phyloP scores from a whole-genome alignment of 1,140 invertebrate species.

The Cephus cinctus region DNA sequence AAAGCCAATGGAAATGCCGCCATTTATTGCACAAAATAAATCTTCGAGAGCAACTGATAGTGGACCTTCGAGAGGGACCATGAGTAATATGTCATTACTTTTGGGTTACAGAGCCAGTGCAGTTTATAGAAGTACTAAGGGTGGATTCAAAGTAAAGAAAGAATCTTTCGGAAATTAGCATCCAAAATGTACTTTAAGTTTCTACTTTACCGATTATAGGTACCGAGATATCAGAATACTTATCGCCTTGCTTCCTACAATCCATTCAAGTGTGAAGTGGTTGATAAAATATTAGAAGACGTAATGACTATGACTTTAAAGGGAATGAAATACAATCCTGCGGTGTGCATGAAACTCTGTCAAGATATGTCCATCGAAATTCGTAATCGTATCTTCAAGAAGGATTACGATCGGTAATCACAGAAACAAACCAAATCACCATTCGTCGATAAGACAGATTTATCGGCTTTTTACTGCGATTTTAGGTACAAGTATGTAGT shows the following conservation, averaged over 20 bases:
- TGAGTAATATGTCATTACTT: too few relatives aligned
- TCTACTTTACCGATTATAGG: slow-evolving; percentile 16
- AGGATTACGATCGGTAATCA: slow-evolving; percentile 34
- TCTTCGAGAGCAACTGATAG: too few relatives aligned
- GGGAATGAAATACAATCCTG: slow-evolving; percentile 25
- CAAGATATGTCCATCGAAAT: slow-evolving; percentile 28
- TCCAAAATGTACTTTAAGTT: neutral
- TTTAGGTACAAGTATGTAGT: slow-evolving; percentile 62
- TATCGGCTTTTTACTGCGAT: too few relatives aligned
- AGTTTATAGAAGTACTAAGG: neutral
- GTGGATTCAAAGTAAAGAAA: neutral
- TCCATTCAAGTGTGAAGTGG: slow-evolving; percentile 24
- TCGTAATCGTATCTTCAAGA: slow-evolving; percentile 24
- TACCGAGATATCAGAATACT: slow-evolving; percentile 37
- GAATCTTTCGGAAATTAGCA: neutral
- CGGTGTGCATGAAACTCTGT: slow-evolving; percentile 21
- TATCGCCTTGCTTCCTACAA: slow-evolving; percentile 30
- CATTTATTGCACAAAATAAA: too few relatives aligned
- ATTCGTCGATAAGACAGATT: too few relatives aligned
- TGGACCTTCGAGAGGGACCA: too few relatives aligned
- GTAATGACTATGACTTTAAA: slow-evolving; percentile 23
- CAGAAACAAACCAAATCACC: too few relatives aligned
- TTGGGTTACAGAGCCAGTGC: too few relatives aligned
- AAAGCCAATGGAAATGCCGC: too few relatives aligned
- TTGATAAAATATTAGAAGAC: slow-evolving; percentile 29